Evolutionary conservation across 2,797 vertebrate genomes (phyloP), one percentile per base, ranked within the genome.

Genomic region (Ctenochaetus hawaiiensis): DNA sequence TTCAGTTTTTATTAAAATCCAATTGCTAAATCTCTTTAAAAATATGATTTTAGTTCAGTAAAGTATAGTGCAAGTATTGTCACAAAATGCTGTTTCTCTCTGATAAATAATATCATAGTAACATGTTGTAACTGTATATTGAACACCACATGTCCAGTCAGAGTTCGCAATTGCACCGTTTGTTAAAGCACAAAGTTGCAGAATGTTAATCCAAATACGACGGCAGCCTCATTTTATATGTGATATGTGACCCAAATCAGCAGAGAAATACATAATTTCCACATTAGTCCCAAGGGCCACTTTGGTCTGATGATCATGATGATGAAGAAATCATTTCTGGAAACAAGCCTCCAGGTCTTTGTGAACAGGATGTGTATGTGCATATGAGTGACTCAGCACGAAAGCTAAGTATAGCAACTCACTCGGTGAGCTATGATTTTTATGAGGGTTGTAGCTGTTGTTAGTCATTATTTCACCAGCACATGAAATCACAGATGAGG

Each of bases 341-440:
- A 79, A 80, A 61, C 75, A 44, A 43, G 74, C 73, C 48, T 78
- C n/a, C 67, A 60, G 52, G 17, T 77, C 45, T 44, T 13, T 67
- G 68, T 64, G 59, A 73, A 53, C 60, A 70, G 65, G 37, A 57
- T 0, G 34, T 16, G 37, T 22, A 23, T 12, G 53, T 75, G 69
- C 56, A 54, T 64, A 41, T 30, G 30, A 64, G 56, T 75, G 72
- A 77, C 60, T 82, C 60, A 44, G 70, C 43, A 51, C 26, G 17
- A 39, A 16, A 5, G 51, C 64, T 67, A 72, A 80, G 75, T 51
- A 64, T 53, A 53, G 77, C 18, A 44, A 0, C 20, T 63, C 26
- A 65, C 70, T 60, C 74, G 59, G 47, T 12, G 59, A 66, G 57
- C 56, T 63, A 30, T 78, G 39, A 12, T 13, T 57, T 76, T 47